A percentile compares a stretch with the other conserved stretches of the same genome.
These are phyloP conservation scores for Loriculus beryllinus DNA, from an alignment of 2,797 vertebrate species.

Conservation along the genomic window DNA sequence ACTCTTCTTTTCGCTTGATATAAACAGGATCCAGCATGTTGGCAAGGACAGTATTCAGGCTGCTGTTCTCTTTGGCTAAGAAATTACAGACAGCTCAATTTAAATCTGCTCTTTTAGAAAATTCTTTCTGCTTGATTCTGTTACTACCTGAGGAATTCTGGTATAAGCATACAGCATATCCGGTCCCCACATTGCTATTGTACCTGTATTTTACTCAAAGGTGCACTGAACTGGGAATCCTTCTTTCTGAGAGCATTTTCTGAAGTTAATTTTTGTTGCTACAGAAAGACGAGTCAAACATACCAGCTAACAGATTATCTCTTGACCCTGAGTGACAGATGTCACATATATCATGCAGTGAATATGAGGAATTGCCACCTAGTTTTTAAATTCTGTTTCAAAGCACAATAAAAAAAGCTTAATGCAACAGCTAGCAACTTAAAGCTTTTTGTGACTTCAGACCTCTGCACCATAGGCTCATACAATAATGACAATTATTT, in stretches of 20 bases:
- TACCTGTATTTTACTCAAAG: not conserved
- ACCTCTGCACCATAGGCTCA: not conserved
- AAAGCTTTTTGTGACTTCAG: not conserved
- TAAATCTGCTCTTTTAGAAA: not conserved
- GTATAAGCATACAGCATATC: not conserved
- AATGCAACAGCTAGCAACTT: not conserved
- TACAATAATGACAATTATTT: not conserved
- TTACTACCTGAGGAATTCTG: not conserved
- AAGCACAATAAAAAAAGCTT: not conserved
- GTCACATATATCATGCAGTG: not conserved
- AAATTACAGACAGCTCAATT: not conserved
- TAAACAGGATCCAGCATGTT: not conserved
- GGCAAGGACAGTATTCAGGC: accelerated
- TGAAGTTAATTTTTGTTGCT: not conserved
- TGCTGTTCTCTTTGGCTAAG: not conserved
- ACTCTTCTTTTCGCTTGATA: not conserved
- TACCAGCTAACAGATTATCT: not conserved
- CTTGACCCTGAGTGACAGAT: not conserved
- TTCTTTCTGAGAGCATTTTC: not conserved
- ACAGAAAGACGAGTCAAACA: not conserved
- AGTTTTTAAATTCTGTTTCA: not conserved
- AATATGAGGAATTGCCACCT: not conserved
- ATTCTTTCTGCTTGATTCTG: not conserved
- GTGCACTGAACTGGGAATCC: not conserved
- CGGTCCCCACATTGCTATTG: not conserved